Evolutionary conservation across 2,888 invertebrate species (phyloP).

Genomic region (Lomographa bimaculata): DNA sequence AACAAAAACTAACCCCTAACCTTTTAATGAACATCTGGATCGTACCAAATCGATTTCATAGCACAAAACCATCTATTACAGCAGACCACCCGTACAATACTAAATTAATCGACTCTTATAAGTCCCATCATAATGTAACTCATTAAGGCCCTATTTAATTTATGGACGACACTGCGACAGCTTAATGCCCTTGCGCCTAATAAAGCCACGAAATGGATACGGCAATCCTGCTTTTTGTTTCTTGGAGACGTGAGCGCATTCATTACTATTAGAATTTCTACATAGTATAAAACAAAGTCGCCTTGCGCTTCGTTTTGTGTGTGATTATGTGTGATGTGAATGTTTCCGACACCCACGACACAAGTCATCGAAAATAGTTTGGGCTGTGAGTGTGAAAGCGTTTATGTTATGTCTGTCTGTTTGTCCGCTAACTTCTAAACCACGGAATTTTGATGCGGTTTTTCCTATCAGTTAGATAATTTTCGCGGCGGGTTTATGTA

Average conservation of each 20-base stretch:
- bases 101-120: conserved; percentile 58
- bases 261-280: too few species aligned
- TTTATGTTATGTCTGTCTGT: too few species aligned
- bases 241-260: conserved; percentile 16
- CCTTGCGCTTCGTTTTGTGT: too few species aligned
- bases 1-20: conserved; percentile 19
- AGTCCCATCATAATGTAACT: conserved; percentile 67
- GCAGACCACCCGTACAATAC: conserved; percentile 53
- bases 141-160: conserved; percentile 70
- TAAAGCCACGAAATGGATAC: conserved; percentile 26
- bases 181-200: conserved; percentile 39
- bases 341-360: too few species aligned
- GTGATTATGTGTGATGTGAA: too few species aligned
- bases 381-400: too few species aligned
- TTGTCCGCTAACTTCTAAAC: too few species aligned
- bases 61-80: conserved; percentile 29
- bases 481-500: too few species aligned
- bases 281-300: too few species aligned
- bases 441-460: too few species aligned
- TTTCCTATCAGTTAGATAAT: too few species aligned
- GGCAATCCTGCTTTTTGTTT: conserved; percentile 20
- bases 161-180: conserved; percentile 55
- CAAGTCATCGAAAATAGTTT: too few species aligned
- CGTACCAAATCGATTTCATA: conserved; percentile 27
- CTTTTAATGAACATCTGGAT: conserved; percentile 22